Conservation (phyloP, 2,797 vertebrate species). For the Coilia nasus region DNA sequence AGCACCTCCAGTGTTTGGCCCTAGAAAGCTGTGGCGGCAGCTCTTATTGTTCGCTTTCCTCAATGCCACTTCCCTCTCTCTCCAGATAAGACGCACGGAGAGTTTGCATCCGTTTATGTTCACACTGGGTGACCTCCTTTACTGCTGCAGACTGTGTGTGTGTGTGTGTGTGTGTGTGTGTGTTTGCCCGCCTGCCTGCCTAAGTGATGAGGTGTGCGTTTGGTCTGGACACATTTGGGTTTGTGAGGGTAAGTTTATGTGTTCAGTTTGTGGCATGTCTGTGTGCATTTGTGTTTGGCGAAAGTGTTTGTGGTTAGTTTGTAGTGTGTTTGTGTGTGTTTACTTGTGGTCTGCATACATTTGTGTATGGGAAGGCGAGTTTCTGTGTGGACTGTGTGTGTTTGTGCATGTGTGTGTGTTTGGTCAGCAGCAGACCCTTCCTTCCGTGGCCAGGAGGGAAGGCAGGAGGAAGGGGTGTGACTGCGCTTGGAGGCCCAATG, state of each 20-base stretch:
- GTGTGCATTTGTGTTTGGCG: neutral
- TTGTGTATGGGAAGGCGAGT: too few relatives aligned
- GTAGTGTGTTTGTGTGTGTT: neutral
- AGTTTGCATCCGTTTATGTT: neutral
- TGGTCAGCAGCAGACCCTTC: slow-evolving; percentile 1
- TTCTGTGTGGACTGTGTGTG: neutral
- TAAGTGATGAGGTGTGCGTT: too few relatives aligned
- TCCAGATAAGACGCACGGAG: neutral
- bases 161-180: neutral
- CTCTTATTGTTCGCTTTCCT: neutral
- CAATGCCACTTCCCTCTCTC: neutral
- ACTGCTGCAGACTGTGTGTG: neutral
- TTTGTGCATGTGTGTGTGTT: slow-evolving; percentile 38
- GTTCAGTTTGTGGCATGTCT: too few relatives aligned
- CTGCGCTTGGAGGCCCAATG: neutral
- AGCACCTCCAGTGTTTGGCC: neutral
- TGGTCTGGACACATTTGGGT: too few relatives aligned
- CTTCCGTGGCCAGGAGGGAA: neutral
- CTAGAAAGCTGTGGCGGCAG: neutral
- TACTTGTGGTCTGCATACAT: too few relatives aligned
- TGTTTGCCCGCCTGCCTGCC: too few relatives aligned
- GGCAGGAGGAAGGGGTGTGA: neutral
- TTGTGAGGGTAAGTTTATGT: too few relatives aligned
- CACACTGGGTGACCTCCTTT: neutral
- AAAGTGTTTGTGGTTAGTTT: neutral